A percentile compares a stretch with the other conserved stretches of the same genome.
These are phyloP conservation scores for Chouioia cunea DNA, from an alignment of 2,888 invertebrate genomes.

Conservation along the genomic window DNA sequence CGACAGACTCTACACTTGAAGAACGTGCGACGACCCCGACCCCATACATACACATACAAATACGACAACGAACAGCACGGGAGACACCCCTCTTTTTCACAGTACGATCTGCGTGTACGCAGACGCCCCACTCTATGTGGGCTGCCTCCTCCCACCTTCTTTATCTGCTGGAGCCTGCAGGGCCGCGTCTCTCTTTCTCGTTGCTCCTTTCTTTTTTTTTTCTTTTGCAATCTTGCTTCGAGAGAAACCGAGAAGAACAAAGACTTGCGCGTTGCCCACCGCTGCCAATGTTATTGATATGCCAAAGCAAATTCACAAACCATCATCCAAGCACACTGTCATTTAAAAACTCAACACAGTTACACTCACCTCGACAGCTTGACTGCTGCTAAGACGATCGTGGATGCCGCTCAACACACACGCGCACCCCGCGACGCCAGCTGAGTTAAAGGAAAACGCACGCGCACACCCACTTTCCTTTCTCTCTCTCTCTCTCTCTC, in stretches of 20 bases:
- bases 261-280: no score
- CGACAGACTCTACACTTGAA: slow-evolving; percentile 60
- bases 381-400: no score
- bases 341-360: no score
- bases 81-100: slow-evolving; percentile 3
- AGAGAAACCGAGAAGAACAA: no score
- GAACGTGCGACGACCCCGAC: slow-evolving; percentile 67
- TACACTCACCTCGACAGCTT: no score
- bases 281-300: no score
- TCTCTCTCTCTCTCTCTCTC: slow-evolving; percentile 4
- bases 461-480: slow-evolving; percentile 32
- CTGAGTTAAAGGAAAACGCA: slow-evolving; percentile 33
- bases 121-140: not conserved
- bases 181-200: not conserved
- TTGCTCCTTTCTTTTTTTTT: not conserved
- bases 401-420: not conserved
- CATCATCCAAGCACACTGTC: no score
- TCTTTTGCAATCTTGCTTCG: no score
- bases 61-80: not conserved
- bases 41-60: slow-evolving; percentile 27
- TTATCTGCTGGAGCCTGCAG: slow-evolving; percentile 9
- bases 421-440: slow-evolving; percentile 10
- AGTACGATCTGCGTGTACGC: not conserved
- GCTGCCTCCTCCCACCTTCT: no score
- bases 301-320: no score